Percentiles rank a stretch among this genome's conserved stretches.
Evolutionary conservation across 1,140 invertebrate genomes (phyloP).

Genomic region (Medauroidea extradentata): DNA sequence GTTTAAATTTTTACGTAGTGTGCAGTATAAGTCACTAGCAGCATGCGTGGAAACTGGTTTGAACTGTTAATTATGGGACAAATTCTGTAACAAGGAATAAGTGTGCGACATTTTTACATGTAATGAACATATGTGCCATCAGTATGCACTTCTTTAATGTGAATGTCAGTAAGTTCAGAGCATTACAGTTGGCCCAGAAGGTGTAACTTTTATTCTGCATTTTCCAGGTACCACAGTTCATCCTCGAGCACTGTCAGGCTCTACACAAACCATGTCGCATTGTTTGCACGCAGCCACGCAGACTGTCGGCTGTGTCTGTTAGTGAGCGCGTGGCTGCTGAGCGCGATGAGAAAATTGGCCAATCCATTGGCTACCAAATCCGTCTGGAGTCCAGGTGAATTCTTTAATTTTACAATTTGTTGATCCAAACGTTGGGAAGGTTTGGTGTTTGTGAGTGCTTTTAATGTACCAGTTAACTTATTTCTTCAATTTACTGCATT

Average conservation of each 20-base stretch:
- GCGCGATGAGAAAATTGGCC: slow-evolving; percentile 78
- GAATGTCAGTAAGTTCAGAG: too few relatives aligned
- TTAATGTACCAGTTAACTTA: too few relatives aligned
- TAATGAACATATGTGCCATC: too few relatives aligned
- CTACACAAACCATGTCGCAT: slow-evolving; percentile 71
- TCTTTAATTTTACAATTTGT: slow-evolving; percentile 15
- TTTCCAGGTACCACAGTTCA: slow-evolving; percentile 72
- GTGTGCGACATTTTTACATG: too few relatives aligned
- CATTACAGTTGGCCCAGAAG: too few relatives aligned
- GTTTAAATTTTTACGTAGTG: too few relatives aligned
- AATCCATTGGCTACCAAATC: slow-evolving; percentile 92
- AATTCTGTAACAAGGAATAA: too few relatives aligned
- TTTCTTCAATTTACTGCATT: too few relatives aligned
- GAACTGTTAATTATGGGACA: too few relatives aligned
- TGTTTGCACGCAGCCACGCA: slow-evolving; percentile 88
- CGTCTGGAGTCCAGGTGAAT: slow-evolving; percentile 67
- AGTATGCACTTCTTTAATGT: too few relatives aligned
- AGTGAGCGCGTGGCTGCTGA: slow-evolving; percentile 76
- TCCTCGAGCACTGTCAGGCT: slow-evolving; percentile 70
- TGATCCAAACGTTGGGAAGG: background rate
- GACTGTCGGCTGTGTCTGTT: slow-evolving; percentile 85
- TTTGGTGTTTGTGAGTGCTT: background rate
- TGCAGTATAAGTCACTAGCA: too few relatives aligned
- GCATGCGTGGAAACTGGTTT: too few relatives aligned
- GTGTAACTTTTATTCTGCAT: background rate